These are phyloP conservation scores for Wiebesia pumilae DNA, from an alignment of 1,140 invertebrate species.

Conservation along the genomic window DNA sequence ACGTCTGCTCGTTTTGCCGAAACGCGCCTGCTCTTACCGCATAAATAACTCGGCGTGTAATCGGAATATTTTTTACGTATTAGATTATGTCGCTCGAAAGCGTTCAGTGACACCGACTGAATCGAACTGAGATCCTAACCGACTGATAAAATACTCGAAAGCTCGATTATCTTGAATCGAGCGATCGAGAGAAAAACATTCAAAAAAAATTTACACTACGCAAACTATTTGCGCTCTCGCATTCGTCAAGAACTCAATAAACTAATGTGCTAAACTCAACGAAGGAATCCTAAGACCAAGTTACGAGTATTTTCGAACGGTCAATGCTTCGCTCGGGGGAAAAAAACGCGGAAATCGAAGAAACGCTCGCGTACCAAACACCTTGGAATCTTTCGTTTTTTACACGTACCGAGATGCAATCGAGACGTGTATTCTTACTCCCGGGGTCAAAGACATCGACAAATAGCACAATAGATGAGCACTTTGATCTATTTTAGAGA, in stretches of 20 bases:
- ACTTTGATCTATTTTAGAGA: slow-evolving; percentile 55
- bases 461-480: slow-evolving; percentile 28
- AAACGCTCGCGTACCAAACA: slow-evolving; percentile 32
- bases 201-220: neutral
- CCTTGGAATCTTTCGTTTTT: slow-evolving; percentile 41
- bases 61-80: neutral
- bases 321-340: slow-evolving; percentile 11
- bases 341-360: slow-evolving; percentile 53
- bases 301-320: slow-evolving; percentile 43
- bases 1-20: neutral
- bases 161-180: neutral
- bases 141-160: neutral
- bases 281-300: slow-evolving; percentile 38
- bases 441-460: slow-evolving; percentile 47
- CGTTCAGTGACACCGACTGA: too few relatives aligned
- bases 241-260: neutral
- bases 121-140: neutral
- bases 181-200: neutral
- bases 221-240: neutral
- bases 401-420: neutral
- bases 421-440: neutral
- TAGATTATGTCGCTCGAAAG: neutral
- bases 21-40: neutral
- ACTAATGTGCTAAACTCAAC: slow-evolving; percentile 48
- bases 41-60: neutral